These are phyloP conservation scores for Drosophila truncata DNA, from an alignment of 1,140 invertebrate genomes.

Conservation along the genomic window DNA sequence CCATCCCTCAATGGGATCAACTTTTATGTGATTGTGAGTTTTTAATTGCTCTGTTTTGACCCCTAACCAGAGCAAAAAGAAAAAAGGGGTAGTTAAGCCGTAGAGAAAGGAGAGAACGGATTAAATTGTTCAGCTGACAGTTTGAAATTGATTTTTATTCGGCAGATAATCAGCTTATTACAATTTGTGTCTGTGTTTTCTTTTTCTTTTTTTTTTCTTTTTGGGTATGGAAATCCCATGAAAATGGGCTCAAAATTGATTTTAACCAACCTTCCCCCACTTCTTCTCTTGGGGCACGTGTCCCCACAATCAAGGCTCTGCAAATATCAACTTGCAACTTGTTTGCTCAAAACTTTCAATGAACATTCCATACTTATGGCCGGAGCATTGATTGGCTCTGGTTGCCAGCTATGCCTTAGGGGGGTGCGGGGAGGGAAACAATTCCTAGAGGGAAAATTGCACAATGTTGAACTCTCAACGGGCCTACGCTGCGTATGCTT, in stretches of 20 bases:
- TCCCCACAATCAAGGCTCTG: slow-evolving; percentile 60
- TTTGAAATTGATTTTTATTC: slow-evolving; percentile 37
- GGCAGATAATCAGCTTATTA: slow-evolving; percentile 49
- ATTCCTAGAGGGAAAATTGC: slow-evolving; percentile 33
- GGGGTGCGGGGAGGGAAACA: slow-evolving; percentile 6
- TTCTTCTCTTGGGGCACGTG: slow-evolving; percentile 10
- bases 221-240: slow-evolving; percentile 1
- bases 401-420: slow-evolving; percentile 9
- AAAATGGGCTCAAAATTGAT: slow-evolving; percentile 62
- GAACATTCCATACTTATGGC: slow-evolving; percentile 56
- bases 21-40: slow-evolving; percentile 49
- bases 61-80: background rate
- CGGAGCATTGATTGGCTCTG: slow-evolving; percentile 51
- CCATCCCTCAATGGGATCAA: slow-evolving; percentile 28
- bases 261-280: slow-evolving; percentile 13
- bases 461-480: slow-evolving; percentile 34
- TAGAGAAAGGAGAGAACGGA: background rate
- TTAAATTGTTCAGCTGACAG: slow-evolving; percentile 23
- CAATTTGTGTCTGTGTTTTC: slow-evolving; percentile 18
- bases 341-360: slow-evolving; percentile 69
- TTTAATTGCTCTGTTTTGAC: slow-evolving; percentile 43
- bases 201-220: background rate
- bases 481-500: slow-evolving; percentile 47
- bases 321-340: slow-evolving; percentile 72
- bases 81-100: background rate